Conservation (phyloP, 2,113 vertebrate genomes). For the Passer domesticus region DNA sequence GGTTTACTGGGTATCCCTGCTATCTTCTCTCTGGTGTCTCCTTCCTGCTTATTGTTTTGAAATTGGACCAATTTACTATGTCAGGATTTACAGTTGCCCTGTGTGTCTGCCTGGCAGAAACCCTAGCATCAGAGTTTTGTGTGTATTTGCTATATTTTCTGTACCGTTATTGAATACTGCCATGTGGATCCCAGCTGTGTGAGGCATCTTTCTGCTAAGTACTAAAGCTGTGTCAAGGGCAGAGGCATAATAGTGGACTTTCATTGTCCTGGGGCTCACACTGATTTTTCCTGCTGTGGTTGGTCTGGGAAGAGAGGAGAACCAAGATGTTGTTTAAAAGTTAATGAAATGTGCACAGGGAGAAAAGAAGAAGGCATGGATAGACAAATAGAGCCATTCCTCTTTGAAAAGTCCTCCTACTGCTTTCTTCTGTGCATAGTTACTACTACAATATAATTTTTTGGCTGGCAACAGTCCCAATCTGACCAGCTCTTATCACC, state of each 20-base stretch:
- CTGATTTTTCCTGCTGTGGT: neutral
- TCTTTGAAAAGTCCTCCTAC: neutral
- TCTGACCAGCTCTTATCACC: neutral
- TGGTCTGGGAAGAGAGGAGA: neutral
- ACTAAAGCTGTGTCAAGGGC: neutral
- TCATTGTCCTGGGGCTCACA: rapidly evolving
- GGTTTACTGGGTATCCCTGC: rapidly evolving
- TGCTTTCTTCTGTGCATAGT: neutral
- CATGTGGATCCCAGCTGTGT: neutral
- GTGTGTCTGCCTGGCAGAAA: neutral
- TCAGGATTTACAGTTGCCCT: neutral
- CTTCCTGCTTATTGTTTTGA: neutral
- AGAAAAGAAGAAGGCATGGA: neutral
- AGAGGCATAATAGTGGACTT: neutral
- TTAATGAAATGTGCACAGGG: rapidly evolving
- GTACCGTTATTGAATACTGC: neutral
- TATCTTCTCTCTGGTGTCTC: neutral
- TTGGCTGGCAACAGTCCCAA: neutral
- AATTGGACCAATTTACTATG: neutral
- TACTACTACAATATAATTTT: neutral
- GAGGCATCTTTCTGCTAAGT: neutral
- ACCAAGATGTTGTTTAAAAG: neutral
- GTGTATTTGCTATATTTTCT: neutral
- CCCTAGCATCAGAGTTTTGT: neutral
- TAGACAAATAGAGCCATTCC: neutral